Evolutionary conservation across 2,797 vertebrate genomes (phyloP), one percentile per base, ranked within the genome.

Genomic region (Neosalanx taihuensis): DNA sequence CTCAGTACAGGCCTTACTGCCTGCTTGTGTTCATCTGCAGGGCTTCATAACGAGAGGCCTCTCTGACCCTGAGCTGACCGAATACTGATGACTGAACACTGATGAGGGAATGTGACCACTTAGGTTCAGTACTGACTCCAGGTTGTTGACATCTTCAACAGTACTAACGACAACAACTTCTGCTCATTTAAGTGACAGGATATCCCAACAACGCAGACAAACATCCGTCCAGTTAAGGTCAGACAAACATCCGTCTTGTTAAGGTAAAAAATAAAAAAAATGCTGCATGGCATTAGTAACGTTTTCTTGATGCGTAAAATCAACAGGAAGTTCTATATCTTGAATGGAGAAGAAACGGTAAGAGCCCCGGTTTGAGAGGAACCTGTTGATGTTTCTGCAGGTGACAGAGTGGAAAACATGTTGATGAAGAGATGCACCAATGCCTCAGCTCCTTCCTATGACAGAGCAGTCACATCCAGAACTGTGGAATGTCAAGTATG

Each of bases 311-410:
- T 74, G 72, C 73, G 79, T 85, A 86, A 82, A 81, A 88, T 81
- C 90, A 93, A 92, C 91, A 92, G 92, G 91, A 93, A 90, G 82
- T 68, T 70, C 81, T 85, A 86, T 85, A 86, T 87, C 84, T 83
- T 78, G 78, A 88, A 86, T 78, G 79, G 72, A 72, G 80, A 76
- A 90, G 88, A 88, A 87, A 86, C 67, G 78, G 74, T 70, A 64
- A 72, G 85, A 87, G 69, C 72, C 72, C 51, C 67, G 67, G 72
- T 76, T 74, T 57, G 77, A 74, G 72, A 64, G 72, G 76, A 87
- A 91, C 87, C 88, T 92, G 91, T 87, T 85, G 84, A 85, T 72
- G 62, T 72, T 75, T 77, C 70, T 72, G 26, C 63, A 29, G 30
- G 67, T 61, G 58, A 79, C 79, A 81, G 49, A 20, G 7, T 33